A percentile compares a stretch with the other conserved stretches of the same genome.
Conservation (phyloP, 2,888 invertebrate genomes). For the Malthinus flaveolus region DNA sequence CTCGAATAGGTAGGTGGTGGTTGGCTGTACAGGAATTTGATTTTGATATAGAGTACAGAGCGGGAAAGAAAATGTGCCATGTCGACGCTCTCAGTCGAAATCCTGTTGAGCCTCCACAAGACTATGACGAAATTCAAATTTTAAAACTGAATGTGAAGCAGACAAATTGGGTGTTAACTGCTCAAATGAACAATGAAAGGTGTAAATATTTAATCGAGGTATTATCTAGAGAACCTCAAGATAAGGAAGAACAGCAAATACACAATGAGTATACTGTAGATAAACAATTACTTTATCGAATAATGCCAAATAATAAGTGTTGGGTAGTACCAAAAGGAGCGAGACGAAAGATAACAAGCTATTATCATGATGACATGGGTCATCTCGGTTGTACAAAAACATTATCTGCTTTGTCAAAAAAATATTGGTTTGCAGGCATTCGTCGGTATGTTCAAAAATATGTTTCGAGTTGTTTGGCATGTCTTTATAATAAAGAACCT, state of each 20-base stretch:
- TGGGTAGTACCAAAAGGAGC: slow-evolving; percentile 44
- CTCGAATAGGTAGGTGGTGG: slow-evolving; percentile 44
- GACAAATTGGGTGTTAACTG: slow-evolving; percentile 32
- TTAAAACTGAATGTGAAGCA: slow-evolving; percentile 17
- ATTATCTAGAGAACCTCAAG: slow-evolving; percentile 14
- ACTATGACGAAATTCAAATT: slow-evolving; percentile 32
- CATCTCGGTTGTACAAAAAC: slow-evolving; percentile 39
- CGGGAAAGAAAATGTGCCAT: slow-evolving; percentile 40
- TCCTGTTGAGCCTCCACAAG: slow-evolving; percentile 2
- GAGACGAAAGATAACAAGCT: slow-evolving; percentile 27
- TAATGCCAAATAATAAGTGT: slow-evolving; percentile 9
- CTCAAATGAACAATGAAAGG: slow-evolving; percentile 31
- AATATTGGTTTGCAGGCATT: slow-evolving; percentile 39
- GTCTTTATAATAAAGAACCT: slow-evolving; percentile 42
- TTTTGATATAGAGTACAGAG: slow-evolving; percentile 39
- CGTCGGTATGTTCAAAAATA: slow-evolving; percentile 37
- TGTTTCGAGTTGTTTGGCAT: slow-evolving; percentile 40
- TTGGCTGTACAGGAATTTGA: slow-evolving; percentile 39
- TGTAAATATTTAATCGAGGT: slow-evolving; percentile 12
- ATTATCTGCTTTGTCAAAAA: slow-evolving; percentile 32
- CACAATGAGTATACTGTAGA: slow-evolving; percentile 25
- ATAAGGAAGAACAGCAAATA: slow-evolving; percentile 20
- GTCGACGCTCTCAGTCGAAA: slow-evolving; percentile 22
- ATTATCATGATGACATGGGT: slow-evolving; percentile 41
- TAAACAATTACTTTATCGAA: not conserved